A percentile compares a stretch with the other conserved stretches of the same genome.
Evolutionary conservation across 2,113 vertebrate genomes (phyloP).

Genomic region (Meles meles): DNA sequence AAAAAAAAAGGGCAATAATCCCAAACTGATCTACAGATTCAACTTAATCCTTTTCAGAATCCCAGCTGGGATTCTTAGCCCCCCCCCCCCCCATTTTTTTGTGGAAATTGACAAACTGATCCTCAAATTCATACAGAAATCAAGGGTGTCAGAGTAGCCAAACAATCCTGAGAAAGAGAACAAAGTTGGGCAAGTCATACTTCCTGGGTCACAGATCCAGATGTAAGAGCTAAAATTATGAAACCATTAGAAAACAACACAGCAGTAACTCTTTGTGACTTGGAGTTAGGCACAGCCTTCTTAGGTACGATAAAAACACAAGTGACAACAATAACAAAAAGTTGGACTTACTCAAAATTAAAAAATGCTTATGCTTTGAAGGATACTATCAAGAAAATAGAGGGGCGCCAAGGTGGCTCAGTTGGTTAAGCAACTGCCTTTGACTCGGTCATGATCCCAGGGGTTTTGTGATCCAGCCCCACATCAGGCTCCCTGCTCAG

Average conservation of each 20-base stretch:
- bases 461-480: no score
- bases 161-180: not conserved
- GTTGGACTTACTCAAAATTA: not conserved
- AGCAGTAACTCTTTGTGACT: not conserved
- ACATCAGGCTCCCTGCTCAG: no score
- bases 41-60: not conserved
- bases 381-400: not conserved
- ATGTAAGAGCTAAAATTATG: not conserved
- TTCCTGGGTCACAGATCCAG: not conserved
- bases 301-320: conserved; percentile 4
- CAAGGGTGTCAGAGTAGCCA: not conserved
- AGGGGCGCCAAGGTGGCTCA: not conserved
- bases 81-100: no score
- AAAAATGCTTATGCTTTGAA: not conserved
- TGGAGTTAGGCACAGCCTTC: not conserved
- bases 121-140: not conserved
- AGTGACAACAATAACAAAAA: not conserved
- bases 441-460: no score
- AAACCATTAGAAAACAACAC: not conserved
- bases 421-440: no score
- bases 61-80: no score
- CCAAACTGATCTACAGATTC: not conserved
- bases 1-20: not conserved
- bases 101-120: not conserved
- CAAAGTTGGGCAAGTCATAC: not conserved